These are phyloP conservation scores for Epinotia nisella DNA, from an alignment of 2,888 invertebrate genomes.

Conservation along the genomic window DNA sequence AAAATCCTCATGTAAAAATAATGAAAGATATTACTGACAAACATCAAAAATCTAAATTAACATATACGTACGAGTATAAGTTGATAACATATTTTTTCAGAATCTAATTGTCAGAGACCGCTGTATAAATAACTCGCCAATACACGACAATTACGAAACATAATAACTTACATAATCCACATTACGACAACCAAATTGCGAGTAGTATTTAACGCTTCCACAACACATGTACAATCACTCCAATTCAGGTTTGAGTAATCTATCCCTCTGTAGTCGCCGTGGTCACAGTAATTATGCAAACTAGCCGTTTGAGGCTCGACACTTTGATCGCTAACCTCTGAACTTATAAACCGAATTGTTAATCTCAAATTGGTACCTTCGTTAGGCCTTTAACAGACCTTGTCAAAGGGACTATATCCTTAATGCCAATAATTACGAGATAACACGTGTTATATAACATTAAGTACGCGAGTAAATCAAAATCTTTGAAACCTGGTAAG, in stretches of 20 bases:
- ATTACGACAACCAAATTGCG: background rate
- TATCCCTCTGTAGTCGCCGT: background rate
- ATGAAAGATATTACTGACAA: too few relatives aligned
- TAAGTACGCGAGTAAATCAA: background rate
- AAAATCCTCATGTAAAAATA: too few relatives aligned
- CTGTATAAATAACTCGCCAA: too few relatives aligned
- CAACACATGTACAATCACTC: background rate
- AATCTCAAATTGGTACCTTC: constrained; percentile 14
- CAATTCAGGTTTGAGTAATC: background rate
- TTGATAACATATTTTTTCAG: too few relatives aligned
- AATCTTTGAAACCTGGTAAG: background rate
- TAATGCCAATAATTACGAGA: constrained; percentile 2
- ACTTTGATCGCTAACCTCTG: constrained; percentile 22
- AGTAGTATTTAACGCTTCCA: constrained; percentile 1
- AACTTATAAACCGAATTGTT: constrained; percentile 11
- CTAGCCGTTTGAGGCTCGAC: constrained; percentile 13
- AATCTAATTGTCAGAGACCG: too few relatives aligned
- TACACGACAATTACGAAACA: background rate
- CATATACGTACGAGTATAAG: too few relatives aligned
- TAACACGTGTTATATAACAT: too few relatives aligned
- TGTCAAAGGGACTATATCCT: background rate
- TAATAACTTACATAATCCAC: background rate
- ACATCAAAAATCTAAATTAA: too few relatives aligned
- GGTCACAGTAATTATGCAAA: constrained; percentile 17
- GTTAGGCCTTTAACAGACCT: constrained; percentile 4